phyloP scores from a whole-genome alignment of 1,140 invertebrate species.

The Leptinotarsa undecemlineata region DNA sequence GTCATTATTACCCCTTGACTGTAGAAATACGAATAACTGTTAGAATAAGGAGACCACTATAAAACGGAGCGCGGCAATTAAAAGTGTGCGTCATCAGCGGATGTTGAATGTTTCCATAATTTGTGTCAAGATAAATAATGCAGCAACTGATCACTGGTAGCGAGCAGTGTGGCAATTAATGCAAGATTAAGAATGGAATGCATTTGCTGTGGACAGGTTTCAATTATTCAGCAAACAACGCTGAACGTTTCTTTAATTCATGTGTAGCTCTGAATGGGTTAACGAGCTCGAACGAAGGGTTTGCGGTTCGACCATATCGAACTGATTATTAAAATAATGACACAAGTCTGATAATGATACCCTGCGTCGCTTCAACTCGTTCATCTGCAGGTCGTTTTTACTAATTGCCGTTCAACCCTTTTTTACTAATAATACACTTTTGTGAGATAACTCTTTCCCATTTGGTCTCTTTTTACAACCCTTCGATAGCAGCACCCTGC shows the following conservation, averaged over 20 bases:
- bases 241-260: slow-evolving; percentile 27
- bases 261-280: slow-evolving; percentile 17
- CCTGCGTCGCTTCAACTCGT: slow-evolving; percentile 17
- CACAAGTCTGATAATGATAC: slow-evolving; percentile 27
- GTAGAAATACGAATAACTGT: no score
- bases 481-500: neutral
- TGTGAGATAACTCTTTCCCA: slow-evolving; percentile 6
- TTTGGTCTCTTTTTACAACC: slow-evolving; percentile 11
- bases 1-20: no score
- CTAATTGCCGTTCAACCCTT: slow-evolving; percentile 26
- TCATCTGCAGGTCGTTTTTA: slow-evolving; percentile 24
- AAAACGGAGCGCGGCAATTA: neutral
- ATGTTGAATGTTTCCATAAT: slow-evolving; percentile 8
- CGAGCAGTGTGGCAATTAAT: slow-evolving; percentile 12
- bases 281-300: slow-evolving; percentile 19
- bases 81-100: slow-evolving; percentile 1
- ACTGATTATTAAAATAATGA: slow-evolving; percentile 29
- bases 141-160: slow-evolving; percentile 11
- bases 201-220: slow-evolving; percentile 20
- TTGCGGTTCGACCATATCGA: slow-evolving; percentile 24
- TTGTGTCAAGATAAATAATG: slow-evolving; percentile 14
- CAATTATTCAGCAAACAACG: slow-evolving; percentile 23
- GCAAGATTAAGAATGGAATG: slow-evolving; percentile 22
- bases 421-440: slow-evolving; percentile 24
- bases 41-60: neutral